Conservation (phyloP, 2,888 invertebrate genomes). For the Alloplasta piceator region DNA sequence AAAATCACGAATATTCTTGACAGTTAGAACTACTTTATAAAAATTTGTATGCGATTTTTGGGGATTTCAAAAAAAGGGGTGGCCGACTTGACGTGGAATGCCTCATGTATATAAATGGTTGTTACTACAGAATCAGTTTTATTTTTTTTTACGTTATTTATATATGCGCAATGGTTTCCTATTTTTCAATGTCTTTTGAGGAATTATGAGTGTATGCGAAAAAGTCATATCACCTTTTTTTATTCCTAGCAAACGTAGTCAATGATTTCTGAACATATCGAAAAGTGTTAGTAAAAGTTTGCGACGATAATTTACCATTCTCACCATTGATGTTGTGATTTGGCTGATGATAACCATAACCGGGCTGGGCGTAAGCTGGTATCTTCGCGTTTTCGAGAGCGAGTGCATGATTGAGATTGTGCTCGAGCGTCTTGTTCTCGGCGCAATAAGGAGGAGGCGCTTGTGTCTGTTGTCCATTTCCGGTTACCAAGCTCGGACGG, state of each 20-base stretch:
- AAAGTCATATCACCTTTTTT: slow-evolving; percentile 1
- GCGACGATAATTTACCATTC: slow-evolving; percentile 83
- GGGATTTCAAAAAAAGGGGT: no score
- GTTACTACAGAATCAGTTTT: no score
- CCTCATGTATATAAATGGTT: no score
- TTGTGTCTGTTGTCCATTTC: slow-evolving; percentile 89
- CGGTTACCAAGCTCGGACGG: slow-evolving; percentile 92
- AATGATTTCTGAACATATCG: slow-evolving; percentile 20
- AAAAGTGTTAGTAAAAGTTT: slow-evolving; percentile 50
- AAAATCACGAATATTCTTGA: no score
- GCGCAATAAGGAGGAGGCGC: slow-evolving; percentile 96
- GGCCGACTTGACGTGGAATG: no score
- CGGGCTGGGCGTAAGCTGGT: slow-evolving; percentile 92
- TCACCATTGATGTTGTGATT: slow-evolving; percentile 90
- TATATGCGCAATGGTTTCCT: no score
- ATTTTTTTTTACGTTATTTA: no score
- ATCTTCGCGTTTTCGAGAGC: slow-evolving; percentile 94
- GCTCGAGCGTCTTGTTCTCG: slow-evolving; percentile 96
- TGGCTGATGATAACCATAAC: slow-evolving; percentile 92
- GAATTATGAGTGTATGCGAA: background rate
- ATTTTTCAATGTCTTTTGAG: background rate
- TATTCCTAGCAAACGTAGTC: slow-evolving; percentile 7
- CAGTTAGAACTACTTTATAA: no score
- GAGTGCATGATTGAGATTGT: slow-evolving; percentile 93
- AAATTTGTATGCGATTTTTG: no score